Conservation (phyloP, 1,140 invertebrate species). For the Trichoplusia ni region DNA sequence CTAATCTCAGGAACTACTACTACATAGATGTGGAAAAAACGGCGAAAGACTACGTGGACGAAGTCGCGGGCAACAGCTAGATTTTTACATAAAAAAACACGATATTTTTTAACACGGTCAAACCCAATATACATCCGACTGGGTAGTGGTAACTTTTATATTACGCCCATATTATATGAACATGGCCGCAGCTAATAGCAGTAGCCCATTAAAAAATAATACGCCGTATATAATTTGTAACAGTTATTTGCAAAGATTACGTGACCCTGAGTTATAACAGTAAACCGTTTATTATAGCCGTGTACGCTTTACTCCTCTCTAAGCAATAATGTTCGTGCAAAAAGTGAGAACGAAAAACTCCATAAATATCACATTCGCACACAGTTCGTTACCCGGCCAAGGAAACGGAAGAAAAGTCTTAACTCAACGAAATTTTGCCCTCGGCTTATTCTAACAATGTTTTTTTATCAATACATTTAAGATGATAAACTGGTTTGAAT, state of each 20-base stretch:
- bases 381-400: conserved; percentile 38
- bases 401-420: conserved; percentile 34
- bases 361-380: conserved; percentile 35
- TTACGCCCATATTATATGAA: neutral
- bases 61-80: too few relatives aligned
- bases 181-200: neutral
- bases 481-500: neutral
- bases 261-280: conserved; percentile 13
- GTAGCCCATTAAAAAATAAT: neutral
- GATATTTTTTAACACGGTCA: too few relatives aligned
- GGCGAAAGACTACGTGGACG: too few relatives aligned
- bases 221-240: conserved; percentile 1
- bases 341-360: conserved; percentile 29
- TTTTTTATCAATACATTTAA: conserved; percentile 23
- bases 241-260: neutral
- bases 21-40: too few relatives aligned
- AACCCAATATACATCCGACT: too few relatives aligned
- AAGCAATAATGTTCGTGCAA: conserved; percentile 28
- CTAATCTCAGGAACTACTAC: too few relatives aligned
- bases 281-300: conserved; percentile 21
- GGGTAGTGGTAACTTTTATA: too few relatives aligned
- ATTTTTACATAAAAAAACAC: too few relatives aligned
- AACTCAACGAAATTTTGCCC: conserved; percentile 25
- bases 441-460: conserved; percentile 24
- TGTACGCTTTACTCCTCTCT: conserved; percentile 17